Conservation (phyloP, 2,113 vertebrate species). For the Mormyrus lacerda region DNA sequence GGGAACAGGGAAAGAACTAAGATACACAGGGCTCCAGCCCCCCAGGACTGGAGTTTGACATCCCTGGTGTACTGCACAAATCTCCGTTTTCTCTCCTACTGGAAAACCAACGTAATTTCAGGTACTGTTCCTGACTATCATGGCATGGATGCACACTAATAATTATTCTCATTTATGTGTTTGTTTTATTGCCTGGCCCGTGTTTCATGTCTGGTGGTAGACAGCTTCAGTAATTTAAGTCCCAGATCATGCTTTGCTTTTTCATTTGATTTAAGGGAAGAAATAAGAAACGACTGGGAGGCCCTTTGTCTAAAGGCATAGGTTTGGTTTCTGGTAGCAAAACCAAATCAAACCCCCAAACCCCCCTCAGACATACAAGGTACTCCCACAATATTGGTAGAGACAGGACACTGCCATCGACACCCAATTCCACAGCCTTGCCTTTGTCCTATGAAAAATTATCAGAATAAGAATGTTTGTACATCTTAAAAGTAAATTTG, state of each 20-base stretch:
- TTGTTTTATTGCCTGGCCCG: background rate
- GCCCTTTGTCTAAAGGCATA: background rate
- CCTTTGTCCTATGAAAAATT: background rate
- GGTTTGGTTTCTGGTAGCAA: background rate
- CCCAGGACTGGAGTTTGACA: too few relatives aligned
- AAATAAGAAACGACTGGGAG: background rate
- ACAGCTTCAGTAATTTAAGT: background rate
- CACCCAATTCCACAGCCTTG: background rate
- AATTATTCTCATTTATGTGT: background rate
- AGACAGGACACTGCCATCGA: background rate
- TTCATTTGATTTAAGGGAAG: background rate
- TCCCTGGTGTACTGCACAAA: background rate
- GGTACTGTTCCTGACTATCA: background rate
- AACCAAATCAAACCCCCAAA: background rate
- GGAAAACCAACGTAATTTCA: background rate
- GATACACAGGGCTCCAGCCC: too few relatives aligned
- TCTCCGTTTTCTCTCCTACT: background rate
- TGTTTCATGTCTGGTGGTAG: background rate
- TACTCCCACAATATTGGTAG: background rate
- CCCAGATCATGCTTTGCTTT: background rate
- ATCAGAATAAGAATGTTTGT: background rate
- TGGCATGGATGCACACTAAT: background rate
- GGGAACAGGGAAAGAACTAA: too few relatives aligned
- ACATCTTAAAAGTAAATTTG: background rate
- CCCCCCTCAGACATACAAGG: background rate